These are phyloP conservation scores for Neomorphus geoffroyi DNA, from an alignment of 2,797 vertebrate species.

Conservation along the genomic window DNA sequence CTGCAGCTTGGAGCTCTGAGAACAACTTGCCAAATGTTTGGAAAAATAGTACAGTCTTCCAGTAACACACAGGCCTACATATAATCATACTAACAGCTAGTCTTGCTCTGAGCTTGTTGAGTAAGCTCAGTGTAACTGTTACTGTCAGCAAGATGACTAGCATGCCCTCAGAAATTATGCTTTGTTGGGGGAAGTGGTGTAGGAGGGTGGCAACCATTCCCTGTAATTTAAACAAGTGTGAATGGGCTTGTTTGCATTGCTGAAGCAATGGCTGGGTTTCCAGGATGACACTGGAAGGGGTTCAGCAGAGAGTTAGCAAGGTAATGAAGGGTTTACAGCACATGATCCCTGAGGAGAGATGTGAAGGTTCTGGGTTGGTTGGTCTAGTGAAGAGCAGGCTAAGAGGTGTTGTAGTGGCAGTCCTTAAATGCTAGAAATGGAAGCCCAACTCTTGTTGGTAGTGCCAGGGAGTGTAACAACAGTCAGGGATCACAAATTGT, in stretches of 20 bases:
- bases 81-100: not conserved
- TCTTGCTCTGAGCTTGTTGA: not conserved
- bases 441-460: not conserved
- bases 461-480: not conserved
- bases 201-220: not conserved
- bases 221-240: not conserved
- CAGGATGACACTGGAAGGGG: not conserved
- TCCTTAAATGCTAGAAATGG: not conserved
- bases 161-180: not conserved
- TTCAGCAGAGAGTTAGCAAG: not conserved
- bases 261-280: not conserved
- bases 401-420: not conserved
- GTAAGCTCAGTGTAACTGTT: not conserved
- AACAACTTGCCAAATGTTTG: not conserved
- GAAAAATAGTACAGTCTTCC: not conserved
- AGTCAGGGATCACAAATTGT: not conserved
- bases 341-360: accelerated
- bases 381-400: not conserved
- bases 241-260: not conserved
- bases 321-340: not conserved
- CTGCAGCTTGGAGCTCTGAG: not conserved
- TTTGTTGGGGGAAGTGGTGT: not conserved
- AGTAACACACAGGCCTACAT: not conserved
- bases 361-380: not conserved
- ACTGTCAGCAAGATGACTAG: not conserved